Conservation (phyloP, 2,113 vertebrate genomes). For the Collichthys lucidus region DNA sequence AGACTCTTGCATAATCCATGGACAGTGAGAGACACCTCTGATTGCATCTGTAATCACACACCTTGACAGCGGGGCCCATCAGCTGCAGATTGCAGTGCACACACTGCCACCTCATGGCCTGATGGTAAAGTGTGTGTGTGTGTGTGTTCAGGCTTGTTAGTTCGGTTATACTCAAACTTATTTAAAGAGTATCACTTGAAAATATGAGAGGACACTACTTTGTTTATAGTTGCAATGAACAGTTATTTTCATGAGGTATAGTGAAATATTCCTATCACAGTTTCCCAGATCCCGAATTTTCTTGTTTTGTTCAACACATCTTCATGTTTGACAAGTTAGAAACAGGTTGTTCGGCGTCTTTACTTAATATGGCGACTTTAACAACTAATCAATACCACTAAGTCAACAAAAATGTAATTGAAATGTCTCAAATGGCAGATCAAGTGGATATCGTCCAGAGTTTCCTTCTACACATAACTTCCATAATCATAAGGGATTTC, state of each 20-base stretch:
- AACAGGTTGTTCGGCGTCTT: no score
- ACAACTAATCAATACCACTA: background rate
- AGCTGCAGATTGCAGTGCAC: constrained; percentile 22
- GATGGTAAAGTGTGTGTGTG: background rate
- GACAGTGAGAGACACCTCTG: constrained; percentile 36
- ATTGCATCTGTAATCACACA: constrained; percentile 39
- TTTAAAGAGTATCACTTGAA: background rate
- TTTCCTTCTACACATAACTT: no score
- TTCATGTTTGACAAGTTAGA: background rate
- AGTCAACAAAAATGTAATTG: background rate
- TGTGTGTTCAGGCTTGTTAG: background rate
- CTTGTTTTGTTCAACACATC: background rate
- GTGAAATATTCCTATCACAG: background rate
- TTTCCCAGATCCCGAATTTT: background rate
- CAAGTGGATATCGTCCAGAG: background rate
- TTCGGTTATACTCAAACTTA: background rate
- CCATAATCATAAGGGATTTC: no score
- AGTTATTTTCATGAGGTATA: background rate
- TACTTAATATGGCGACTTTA: no score
- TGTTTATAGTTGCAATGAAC: background rate
- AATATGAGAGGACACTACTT: background rate
- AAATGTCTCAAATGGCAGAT: background rate
- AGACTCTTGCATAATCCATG: constrained; percentile 76
- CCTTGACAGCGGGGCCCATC: constrained; percentile 10
- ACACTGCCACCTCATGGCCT: constrained; percentile 74